These are phyloP conservation scores for Platycercus adscitus DNA, from an alignment of 2,113 vertebrate species.

Conservation along the genomic window DNA sequence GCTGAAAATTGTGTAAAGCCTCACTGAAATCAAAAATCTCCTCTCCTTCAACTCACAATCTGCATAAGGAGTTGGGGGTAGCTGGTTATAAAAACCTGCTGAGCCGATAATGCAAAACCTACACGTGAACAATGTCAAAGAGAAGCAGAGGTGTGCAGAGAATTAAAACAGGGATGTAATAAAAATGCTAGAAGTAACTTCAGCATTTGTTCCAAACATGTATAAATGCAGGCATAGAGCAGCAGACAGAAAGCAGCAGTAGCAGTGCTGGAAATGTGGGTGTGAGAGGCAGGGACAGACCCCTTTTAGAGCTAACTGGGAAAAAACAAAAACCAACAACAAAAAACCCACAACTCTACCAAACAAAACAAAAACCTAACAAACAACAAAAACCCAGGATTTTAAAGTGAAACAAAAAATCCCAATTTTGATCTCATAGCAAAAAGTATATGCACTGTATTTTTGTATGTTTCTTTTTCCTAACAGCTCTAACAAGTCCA, in stretches of 20 bases:
- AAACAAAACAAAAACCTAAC: background rate
- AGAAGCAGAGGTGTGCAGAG: background rate
- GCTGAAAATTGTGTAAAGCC: background rate
- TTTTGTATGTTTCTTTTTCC: background rate
- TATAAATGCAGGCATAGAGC: background rate
- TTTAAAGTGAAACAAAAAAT: background rate
- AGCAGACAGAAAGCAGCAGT: background rate
- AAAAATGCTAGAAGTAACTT: background rate
- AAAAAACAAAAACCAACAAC: too few relatives aligned
- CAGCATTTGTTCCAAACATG: background rate
- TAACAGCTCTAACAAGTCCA: background rate
- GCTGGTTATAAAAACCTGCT: background rate
- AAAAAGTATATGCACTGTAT: background rate
- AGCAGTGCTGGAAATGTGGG: background rate
- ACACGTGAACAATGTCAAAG: rapidly evolving
- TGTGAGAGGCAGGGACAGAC: background rate
- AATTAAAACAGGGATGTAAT: background rate
- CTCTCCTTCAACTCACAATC: background rate
- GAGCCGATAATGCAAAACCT: background rate
- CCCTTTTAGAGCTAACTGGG: background rate
- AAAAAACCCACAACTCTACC: background rate
- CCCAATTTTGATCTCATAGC: background rate
- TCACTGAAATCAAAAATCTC: background rate
- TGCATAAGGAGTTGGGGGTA: background rate
- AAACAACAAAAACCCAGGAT: background rate